Conservation (phyloP, 2,113 vertebrate species). For the Grammomys surdaster region DNA sequence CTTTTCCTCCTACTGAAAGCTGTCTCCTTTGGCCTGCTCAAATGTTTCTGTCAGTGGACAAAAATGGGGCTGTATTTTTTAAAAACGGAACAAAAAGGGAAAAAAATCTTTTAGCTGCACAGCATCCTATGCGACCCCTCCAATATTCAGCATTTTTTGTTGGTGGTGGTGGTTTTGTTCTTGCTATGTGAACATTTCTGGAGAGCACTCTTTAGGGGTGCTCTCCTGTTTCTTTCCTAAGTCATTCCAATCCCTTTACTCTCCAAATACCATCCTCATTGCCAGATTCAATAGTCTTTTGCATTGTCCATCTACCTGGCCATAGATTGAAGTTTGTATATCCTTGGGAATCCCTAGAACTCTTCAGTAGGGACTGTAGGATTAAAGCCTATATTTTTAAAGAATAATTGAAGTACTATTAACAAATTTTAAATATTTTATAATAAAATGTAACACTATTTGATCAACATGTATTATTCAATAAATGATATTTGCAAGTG, state of each 20-base stretch:
- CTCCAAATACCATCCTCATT: background rate
- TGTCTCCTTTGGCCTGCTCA: background rate
- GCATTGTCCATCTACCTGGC: background rate
- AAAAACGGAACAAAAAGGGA: constrained; percentile 33
- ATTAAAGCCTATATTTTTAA: constrained; percentile 3
- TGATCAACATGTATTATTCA: background rate
- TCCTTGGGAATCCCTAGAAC: background rate
- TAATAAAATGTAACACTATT: constrained; percentile 8
- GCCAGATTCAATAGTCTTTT: background rate
- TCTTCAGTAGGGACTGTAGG: background rate
- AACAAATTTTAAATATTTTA: background rate
- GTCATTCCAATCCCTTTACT: background rate
- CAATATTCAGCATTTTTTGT: background rate
- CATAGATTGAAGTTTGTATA: background rate
- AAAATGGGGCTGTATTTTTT: background rate
- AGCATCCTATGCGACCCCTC: background rate
- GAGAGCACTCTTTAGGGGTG: background rate
- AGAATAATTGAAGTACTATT: background rate
- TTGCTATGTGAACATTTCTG: background rate
- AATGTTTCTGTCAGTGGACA: background rate
- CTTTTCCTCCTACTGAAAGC: background rate
- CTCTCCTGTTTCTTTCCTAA: background rate
- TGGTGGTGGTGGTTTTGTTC: background rate
- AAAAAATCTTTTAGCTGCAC: background rate
- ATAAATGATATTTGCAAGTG: constrained; percentile 5